Evolutionary conservation across 2,888 invertebrate genomes (phyloP), one percentile per base, ranked within the genome.

Genomic region (Clanis bilineata): DNA sequence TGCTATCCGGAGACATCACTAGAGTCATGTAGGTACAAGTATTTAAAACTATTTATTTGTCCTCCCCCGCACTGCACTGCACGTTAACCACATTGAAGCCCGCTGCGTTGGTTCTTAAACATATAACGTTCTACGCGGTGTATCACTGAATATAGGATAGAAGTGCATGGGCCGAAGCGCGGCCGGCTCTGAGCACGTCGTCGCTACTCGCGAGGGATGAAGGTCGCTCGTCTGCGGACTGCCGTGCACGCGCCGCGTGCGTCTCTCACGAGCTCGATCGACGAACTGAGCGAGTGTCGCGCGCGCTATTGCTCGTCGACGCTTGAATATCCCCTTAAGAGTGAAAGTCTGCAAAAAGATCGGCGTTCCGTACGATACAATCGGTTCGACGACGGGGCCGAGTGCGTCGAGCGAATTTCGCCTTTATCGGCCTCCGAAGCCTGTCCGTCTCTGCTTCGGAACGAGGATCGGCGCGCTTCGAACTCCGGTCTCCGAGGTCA

Each of bases 401-500:
- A 70, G 66, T 67, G 68, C 80, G 84, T 76, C 90, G 83, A 91
- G 86, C 88, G 80, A 89, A 86, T 83, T 82, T 93, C 87, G 88
- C 87, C 92, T 84, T 78, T 92, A 92, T 90, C 80, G 86, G 83
- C 83, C 77, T 77, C 69, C 80, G 81, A 84, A 88, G 90, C 88
- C 90, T 86, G 89, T 86, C 90, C 90, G 90, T 92, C 90, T 90
- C 86, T 82, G 85, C 79, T 85, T 83, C 80, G 76, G 74, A 83
- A 86, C 85, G 90, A 94, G 93, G 94, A 95, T 95, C 95, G 94
- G 94, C 94, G 94, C 94, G 95, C 94, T 95, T 94, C 94, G 95
- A 95, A 95, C 93, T 94, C 95, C 94, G 95, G 94, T 94, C 93
- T 93, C 94, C 95, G 95, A 95, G 95, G 95, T 95, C 95, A 95